These are phyloP conservation scores for Sinotaia quadrata DNA, from an alignment of 2,888 invertebrate genomes.

Conservation along the genomic window DNA sequence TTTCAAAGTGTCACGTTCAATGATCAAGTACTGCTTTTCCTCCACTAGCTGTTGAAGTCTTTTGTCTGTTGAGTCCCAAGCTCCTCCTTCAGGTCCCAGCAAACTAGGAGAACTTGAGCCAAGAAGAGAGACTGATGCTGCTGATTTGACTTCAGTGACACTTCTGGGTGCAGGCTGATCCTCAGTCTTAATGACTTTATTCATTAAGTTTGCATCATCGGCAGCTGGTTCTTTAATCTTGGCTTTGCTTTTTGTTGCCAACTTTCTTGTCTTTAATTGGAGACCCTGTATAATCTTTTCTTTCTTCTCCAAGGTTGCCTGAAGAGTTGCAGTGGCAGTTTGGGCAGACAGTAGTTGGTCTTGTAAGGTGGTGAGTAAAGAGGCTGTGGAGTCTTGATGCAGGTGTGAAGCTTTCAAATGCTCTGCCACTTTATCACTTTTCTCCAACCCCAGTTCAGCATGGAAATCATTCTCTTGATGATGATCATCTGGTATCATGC, in stretches of 20 bases:
- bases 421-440: neutral
- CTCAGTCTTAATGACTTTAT: too few species aligned
- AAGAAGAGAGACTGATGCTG: constrained; percentile 3
- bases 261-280: constrained; percentile 32
- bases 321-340: constrained; percentile 14
- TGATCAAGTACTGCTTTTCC: constrained; percentile 34
- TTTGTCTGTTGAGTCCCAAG: constrained; percentile 14
- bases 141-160: neutral
- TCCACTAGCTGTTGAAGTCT: constrained; percentile 30
- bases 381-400: neutral
- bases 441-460: neutral
- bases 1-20: constrained; percentile 38
- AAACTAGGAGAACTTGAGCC: neutral
- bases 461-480: neutral
- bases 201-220: too few species aligned
- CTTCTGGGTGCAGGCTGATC: neutral
- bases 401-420: constrained; percentile 8
- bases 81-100: neutral
- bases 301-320: constrained; percentile 32
- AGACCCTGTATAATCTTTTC: constrained; percentile 39
- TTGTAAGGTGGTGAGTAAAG: neutral
- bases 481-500: neutral
- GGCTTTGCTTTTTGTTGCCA: constrained; percentile 22
- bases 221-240: neutral
- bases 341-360: constrained; percentile 3